These are phyloP conservation scores for Phrynosoma platyrhinos DNA, from an alignment of 2,113 vertebrate genomes.

Conservation along the genomic window DNA sequence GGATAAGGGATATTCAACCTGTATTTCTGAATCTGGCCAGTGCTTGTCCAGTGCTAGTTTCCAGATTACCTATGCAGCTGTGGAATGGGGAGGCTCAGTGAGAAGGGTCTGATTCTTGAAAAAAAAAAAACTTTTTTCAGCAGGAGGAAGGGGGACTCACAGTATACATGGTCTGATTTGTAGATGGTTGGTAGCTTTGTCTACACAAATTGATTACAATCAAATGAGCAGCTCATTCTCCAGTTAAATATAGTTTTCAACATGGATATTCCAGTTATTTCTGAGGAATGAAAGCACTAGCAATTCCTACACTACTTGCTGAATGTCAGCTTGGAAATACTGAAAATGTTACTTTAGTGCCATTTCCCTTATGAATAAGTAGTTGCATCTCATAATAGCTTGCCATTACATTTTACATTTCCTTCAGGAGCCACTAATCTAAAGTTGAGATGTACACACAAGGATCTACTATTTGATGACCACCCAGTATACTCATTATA, in stretches of 20 bases:
- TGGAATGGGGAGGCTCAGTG: too few species aligned
- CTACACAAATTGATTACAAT: neutral
- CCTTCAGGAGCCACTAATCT: neutral
- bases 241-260: neutral
- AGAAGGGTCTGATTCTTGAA: neutral
- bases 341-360: neutral
- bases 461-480: neutral
- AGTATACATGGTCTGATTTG: neutral
- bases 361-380: neutral
- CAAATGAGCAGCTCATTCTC: neutral
- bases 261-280: neutral
- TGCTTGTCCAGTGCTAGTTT: too few species aligned
- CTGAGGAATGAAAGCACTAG: neutral
- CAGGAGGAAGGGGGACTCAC: neutral
- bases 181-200: neutral
- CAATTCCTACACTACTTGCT: neutral
- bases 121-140: neutral
- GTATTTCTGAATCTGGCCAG: too few species aligned
- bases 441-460: neutral
- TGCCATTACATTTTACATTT: neutral
- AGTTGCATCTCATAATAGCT: neutral
- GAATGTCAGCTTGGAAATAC: neutral
- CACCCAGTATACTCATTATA: neutral
- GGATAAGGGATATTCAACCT: too few species aligned
- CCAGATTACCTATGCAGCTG: too few species aligned